Evolutionary conservation across 2,888 invertebrate species (phyloP), one percentile per base, ranked within the genome.

Genomic region (Psylliodes chrysocephalus): DNA sequence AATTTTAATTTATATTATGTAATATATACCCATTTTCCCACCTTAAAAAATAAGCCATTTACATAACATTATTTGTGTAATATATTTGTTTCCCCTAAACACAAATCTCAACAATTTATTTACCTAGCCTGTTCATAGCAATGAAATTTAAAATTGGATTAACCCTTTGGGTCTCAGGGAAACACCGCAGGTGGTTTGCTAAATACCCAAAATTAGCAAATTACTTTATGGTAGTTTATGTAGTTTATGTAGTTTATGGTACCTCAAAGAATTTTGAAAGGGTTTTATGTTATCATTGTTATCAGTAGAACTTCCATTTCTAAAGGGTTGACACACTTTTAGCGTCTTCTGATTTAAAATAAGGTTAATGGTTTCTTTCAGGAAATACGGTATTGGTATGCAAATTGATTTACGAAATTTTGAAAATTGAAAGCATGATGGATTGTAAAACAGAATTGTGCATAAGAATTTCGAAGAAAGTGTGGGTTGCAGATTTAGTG

Each of bases 121-220:
- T 22, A 22, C 3, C 3, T 6, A 22, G 2, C 22, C 6, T 22
- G 6, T 22, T 22, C 3, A 6, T 4, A 22, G 22, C 22, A 22
- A 22, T 4, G 2, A 33, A n/a, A 6, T 33, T 38, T 15, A 14
- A 38, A 12, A 38, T 38, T 38, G 38, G 38, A 38, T 38, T 38
- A 38, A 38, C 38, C 38, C 38, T 38, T 38, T 38, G 12, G 38
- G 14, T 7, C 38, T 38, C 12, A 38, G 10, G 38, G 2, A 38
- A 38, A 38, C 38, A 14, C 38, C 15, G 7, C 38, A 38, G 38
- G 38, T 14, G 38, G 38, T 14, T 14, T 12, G 15, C 38, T 38
- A 38, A 38, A 14, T 38, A 38, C 38, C 38, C 38, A 38, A 38
- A 38, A 38, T 38, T 38, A 15, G 38, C 38, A 38, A 38, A 38